Percentiles rank a stretch among this genome's conserved stretches.
phyloP scores from a whole-genome alignment of 2,113 vertebrate species.

The Labeo rohita region DNA sequence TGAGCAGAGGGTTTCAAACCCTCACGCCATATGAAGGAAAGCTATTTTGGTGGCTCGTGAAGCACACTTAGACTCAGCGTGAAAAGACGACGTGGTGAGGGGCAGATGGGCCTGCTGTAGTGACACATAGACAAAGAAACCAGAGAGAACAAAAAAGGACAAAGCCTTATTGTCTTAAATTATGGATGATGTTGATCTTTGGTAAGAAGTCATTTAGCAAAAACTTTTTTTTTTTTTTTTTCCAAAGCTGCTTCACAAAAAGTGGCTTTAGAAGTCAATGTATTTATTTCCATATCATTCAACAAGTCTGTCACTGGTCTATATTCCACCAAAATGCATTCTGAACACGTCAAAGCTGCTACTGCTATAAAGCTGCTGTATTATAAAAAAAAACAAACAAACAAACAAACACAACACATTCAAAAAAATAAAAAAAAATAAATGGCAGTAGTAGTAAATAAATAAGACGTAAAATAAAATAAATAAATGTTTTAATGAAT shows the following conservation, averaged over 20 bases:
- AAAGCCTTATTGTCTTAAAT: background rate
- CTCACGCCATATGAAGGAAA: constrained; percentile 30
- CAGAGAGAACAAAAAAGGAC: background rate
- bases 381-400: too few relatives aligned
- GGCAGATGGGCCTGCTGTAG: constrained; percentile 6
- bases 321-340: background rate
- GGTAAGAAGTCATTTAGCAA: background rate
- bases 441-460: too few relatives aligned
- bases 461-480: too few relatives aligned
- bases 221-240: background rate
- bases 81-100: constrained; percentile 15
- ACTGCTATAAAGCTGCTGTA: too few relatives aligned
- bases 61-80: background rate
- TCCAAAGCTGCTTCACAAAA: background rate
- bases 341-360: background rate
- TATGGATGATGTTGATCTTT: background rate
- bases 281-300: too few relatives aligned
- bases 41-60: constrained; percentile 18
- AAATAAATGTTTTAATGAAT: too few relatives aligned
- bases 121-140: background rate
- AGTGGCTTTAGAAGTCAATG: background rate
- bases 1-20: constrained; percentile 10
- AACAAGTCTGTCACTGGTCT: background rate
- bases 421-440: too few relatives aligned
- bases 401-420: too few relatives aligned